Evolutionary conservation across 2,113 vertebrate species (phyloP).

Genomic region (Phalacrocorax aristotelis): DNA sequence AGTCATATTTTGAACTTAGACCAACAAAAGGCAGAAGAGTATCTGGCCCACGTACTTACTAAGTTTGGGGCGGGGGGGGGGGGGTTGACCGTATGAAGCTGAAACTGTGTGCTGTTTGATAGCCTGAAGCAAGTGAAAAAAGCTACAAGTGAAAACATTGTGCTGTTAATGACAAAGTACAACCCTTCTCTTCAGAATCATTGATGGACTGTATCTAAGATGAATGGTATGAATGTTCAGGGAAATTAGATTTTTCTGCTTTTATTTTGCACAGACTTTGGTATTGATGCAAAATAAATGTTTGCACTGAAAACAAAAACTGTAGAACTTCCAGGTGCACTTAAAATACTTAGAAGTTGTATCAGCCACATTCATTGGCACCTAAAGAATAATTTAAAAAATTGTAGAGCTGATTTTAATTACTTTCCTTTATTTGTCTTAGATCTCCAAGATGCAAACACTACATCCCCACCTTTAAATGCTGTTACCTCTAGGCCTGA

Average conservation of each 20-base stretch:
- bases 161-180: neutral
- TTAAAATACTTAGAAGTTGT: neutral
- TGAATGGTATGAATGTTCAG: neutral
- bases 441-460: constrained; percentile 61
- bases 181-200: neutral
- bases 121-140: neutral
- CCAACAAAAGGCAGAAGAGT: neutral
- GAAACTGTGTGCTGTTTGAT: neutral
- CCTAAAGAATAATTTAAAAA: neutral
- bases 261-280: neutral
- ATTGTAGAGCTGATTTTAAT: constrained; percentile 1
- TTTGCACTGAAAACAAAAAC: neutral
- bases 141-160: neutral
- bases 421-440: constrained; percentile 43
- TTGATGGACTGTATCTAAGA: neutral
- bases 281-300: neutral
- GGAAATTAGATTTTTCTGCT: neutral
- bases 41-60: neutral
- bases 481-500: constrained; percentile 24
- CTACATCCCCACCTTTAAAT: constrained; percentile 8
- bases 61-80: rapidly evolving
- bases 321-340: neutral
- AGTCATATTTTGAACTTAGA: neutral
- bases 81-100: neutral
- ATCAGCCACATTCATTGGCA: neutral